These are phyloP conservation scores for Columba livia DNA, from an alignment of 2,113 vertebrate genomes.

Conservation along the genomic window DNA sequence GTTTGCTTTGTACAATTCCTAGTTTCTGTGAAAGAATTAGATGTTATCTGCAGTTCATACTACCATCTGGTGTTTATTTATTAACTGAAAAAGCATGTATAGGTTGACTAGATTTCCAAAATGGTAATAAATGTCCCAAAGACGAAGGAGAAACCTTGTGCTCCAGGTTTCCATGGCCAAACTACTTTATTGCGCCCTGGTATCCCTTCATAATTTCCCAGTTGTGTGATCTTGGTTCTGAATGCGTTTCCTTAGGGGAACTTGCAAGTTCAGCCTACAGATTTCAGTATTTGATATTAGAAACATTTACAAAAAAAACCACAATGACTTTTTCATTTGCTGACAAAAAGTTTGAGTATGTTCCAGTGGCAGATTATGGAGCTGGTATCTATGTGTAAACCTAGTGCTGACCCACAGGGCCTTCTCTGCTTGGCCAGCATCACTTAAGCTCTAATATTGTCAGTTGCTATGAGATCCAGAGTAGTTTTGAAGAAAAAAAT, in stretches of 20 bases:
- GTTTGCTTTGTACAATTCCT: neutral
- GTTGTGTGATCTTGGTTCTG: neutral
- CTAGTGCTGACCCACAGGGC: neutral
- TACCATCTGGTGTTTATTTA: neutral
- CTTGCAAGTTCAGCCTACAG: neutral
- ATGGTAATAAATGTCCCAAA: neutral
- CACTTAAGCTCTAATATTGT: neutral
- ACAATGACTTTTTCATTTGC: neutral
- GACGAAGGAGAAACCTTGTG: neutral
- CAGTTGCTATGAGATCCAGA: neutral
- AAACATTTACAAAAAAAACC: neutral
- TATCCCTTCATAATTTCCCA: neutral
- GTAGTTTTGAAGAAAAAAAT: neutral
- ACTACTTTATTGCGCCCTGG: neutral
- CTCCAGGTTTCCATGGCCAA: neutral
- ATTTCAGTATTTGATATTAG: neutral
- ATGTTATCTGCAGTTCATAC: neutral
- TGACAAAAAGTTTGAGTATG: neutral
- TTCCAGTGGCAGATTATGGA: neutral
- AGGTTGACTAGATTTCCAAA: neutral
- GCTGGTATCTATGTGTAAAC: neutral
- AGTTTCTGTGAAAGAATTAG: neutral
- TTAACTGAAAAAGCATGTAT: neutral
- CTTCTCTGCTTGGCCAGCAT: neutral
- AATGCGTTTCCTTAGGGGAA: neutral